Evolutionary conservation across 53 echinoderm and acorn worm species (phyloP).

Genomic region (Henricia sp.): DNA sequence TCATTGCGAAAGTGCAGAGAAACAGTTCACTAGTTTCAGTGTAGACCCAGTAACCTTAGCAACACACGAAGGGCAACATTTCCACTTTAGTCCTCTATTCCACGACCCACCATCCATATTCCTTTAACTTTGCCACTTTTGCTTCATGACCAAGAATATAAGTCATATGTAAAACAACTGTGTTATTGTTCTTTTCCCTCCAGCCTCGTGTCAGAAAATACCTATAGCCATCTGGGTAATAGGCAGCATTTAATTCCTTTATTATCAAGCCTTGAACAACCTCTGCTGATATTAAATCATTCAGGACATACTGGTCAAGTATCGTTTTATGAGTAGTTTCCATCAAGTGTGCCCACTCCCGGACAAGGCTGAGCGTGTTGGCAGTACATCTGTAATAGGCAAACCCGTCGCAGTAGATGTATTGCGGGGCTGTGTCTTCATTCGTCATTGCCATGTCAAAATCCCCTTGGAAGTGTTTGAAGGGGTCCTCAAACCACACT

Average conservation of each 20-base stretch:
- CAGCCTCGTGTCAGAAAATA: not conserved
- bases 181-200: not conserved
- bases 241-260: not conserved
- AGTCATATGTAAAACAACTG: not conserved
- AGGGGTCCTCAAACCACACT: constrained; percentile 44
- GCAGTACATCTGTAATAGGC: constrained; percentile 70
- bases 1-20: too few relatives aligned
- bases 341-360: not conserved
- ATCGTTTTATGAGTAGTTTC: not conserved
- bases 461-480: constrained; percentile 6
- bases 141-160: not conserved
- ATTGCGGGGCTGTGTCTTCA: not conserved
- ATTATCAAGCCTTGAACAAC: not conserved
- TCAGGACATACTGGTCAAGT: not conserved
- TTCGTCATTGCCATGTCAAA: constrained; percentile 26
- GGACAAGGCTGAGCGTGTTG: not conserved
- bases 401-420: constrained; percentile 75
- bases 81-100: too few relatives aligned
- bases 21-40: too few relatives aligned
- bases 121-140: not conserved
- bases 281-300: not conserved
- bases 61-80: too few relatives aligned
- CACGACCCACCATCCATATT: not conserved
- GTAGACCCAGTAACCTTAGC: too few relatives aligned
- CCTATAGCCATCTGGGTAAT: not conserved